Conservation (phyloP, 2,797 vertebrate genomes). For the Typhlichthys subterraneus region DNA sequence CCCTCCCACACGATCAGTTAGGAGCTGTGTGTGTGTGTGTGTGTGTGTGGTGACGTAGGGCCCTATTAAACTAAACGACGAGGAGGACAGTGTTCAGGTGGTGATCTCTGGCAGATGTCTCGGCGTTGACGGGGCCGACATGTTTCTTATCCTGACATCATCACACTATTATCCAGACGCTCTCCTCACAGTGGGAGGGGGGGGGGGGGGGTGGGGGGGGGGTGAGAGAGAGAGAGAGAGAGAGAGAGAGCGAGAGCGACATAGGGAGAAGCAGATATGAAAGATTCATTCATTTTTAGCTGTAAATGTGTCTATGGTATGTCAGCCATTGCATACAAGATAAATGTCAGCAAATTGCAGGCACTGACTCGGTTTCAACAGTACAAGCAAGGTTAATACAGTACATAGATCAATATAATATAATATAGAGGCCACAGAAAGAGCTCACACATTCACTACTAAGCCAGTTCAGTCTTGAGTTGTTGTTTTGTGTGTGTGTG, state of each 20-base stretch:
- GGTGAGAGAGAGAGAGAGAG: neutral
- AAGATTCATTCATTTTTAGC: slow-evolving; percentile 8
- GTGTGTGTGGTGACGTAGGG: slow-evolving; percentile 29
- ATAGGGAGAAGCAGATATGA: neutral
- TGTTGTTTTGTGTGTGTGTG: neutral
- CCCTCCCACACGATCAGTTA: slow-evolving; percentile 25
- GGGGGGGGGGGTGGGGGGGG: neutral
- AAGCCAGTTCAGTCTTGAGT: neutral
- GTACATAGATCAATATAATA: too few species aligned
- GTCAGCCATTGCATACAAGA: slow-evolving; percentile 20
- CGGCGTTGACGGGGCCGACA: slow-evolving; percentile 48
- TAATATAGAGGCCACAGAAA: too few species aligned
- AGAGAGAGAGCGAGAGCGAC: neutral
- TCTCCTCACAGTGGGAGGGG: neutral
- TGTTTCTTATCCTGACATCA: slow-evolving; percentile 44
- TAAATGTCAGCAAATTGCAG: slow-evolving; percentile 6
- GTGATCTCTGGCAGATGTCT: slow-evolving; percentile 52
- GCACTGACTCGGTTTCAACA: neutral
- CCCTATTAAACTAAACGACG: slow-evolving; percentile 36
- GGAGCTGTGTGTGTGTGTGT: slow-evolving; percentile 4
- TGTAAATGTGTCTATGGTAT: slow-evolving; percentile 24
- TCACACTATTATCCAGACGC: slow-evolving; percentile 27
- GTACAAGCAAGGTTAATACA: too few species aligned
- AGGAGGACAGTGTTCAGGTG: slow-evolving; percentile 38
- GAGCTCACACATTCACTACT: too few species aligned